Evolutionary conservation across 1,140 invertebrate species (phyloP).

Genomic region (Leptinotarsa defecta): DNA sequence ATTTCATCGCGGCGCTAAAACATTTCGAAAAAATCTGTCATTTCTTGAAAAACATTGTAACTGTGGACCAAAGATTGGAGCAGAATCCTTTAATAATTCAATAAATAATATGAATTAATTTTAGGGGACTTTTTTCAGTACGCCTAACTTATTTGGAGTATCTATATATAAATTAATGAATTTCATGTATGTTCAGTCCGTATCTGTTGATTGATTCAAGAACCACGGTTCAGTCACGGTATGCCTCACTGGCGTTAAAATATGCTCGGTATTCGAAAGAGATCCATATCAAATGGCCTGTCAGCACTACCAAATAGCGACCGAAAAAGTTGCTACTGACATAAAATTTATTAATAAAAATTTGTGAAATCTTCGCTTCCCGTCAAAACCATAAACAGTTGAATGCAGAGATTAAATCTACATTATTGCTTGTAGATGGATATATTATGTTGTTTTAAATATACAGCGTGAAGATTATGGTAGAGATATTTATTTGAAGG

Average conservation of each 20-base stretch:
- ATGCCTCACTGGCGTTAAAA: background rate
- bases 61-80: too few relatives aligned
- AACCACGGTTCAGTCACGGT: background rate
- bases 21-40: too few relatives aligned
- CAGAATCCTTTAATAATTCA: too few relatives aligned
- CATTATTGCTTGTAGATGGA: background rate
- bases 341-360: slow-evolving; percentile 4
- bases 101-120: too few relatives aligned
- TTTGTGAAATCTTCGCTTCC: slow-evolving; percentile 7
- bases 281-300: slow-evolving; percentile 17
- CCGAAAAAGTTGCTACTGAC: slow-evolving; percentile 14
- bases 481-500: background rate
- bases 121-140: too few relatives aligned
- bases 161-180: slow-evolving; percentile 3
- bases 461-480: background rate
- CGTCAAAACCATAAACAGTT: slow-evolving; percentile 6
- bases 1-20: too few relatives aligned
- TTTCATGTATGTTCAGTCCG: slow-evolving; percentile 10
- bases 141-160: too few relatives aligned
- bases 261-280: slow-evolving; percentile 11
- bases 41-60: too few relatives aligned
- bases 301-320: slow-evolving; percentile 13
- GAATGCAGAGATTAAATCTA: slow-evolving; percentile 9
- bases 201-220: slow-evolving; percentile 16
- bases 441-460: slow-evolving; percentile 2